These are phyloP conservation scores for Nomada flava DNA, from an alignment of 2,888 invertebrate genomes.

Conservation along the genomic window DNA sequence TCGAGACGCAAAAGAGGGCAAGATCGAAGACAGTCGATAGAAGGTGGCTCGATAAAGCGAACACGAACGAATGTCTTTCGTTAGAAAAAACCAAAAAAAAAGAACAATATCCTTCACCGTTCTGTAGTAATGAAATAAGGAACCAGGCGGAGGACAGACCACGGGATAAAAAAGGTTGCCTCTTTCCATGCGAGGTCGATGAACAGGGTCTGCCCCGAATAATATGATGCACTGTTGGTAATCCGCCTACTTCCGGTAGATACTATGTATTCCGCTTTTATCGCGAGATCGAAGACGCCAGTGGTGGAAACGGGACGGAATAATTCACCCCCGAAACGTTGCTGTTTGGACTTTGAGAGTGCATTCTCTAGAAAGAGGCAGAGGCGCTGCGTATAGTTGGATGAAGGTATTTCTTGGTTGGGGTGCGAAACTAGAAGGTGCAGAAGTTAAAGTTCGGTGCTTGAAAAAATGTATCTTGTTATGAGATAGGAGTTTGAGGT, in stretches of 20 bases:
- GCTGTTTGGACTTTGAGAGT: background rate
- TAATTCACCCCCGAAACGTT: conserved; percentile 16
- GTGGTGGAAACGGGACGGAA: background rate
- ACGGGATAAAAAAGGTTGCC: conserved; percentile 9
- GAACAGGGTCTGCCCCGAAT: conserved; percentile 18
- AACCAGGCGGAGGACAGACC: background rate
- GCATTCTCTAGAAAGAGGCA: conserved; percentile 2
- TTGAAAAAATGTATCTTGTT: background rate
- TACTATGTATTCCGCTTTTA: conserved; percentile 40
- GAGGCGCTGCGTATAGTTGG: background rate
- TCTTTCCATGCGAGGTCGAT: background rate
- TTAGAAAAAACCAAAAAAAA: conserved; percentile 21
- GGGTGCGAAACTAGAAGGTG: background rate
- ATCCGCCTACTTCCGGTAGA: conserved; percentile 44
- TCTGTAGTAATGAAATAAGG: conserved; percentile 20
- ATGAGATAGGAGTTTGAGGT: background rate
- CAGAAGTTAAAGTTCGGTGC: background rate
- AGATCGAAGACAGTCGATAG: conserved; percentile 34
- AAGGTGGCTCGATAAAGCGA: conserved; percentile 52
- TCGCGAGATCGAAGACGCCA: conserved; percentile 34
- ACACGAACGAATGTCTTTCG: background rate
- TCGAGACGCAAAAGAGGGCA: conserved; percentile 16
- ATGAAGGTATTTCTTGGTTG: background rate
- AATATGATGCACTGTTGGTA: conserved; percentile 49
- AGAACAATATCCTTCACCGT: background rate